Base-by-base conservation (phyloP, 2,113 vertebrate species). In the Terrapene triunguis region DNA sequence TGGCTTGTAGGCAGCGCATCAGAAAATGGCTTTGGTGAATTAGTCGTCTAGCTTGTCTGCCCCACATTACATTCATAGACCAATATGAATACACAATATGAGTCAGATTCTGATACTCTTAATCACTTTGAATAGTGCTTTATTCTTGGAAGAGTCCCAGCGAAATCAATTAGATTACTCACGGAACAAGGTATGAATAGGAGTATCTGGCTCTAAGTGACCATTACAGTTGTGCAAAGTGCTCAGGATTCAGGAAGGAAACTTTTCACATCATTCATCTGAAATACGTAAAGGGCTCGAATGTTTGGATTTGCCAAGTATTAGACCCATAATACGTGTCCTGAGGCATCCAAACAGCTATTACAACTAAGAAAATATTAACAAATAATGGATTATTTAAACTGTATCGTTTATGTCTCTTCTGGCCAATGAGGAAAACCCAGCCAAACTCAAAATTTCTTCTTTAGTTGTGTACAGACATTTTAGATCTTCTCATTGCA, bases 301-400 rank as follows among this genome's bases (percentile, higher is more conserved):
- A 8, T 22, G 38, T 72, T 76, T 35, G 85, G 85, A 93, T 65
- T 57, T 95, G 89, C 96, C 91, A 85, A 51, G 50, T 81, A 16
- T 13, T 35, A 17, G 89, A 89, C 74, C 83, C 59, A 0, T 57
- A 87, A 80, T 42, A 24, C 69, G 59, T n/a, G 1, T 89, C 87
- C 80, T 82, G 17, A 85, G 96, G 94, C 94, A 72, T 81, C 93
- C 51, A 85, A 72, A 85, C 51, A 32, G 84, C 48, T 90, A 86
- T 91, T 93, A 25, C 0, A 48, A 94, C 82, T 82, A 79, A 80
- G 92, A 84, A 98, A 96, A 95, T 95, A 96, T 93, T 96, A 98
- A 96, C 94, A 97, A 97, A 92, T 91, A 59, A n/a, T 87, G 54
- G 50, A 87, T 85, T 96, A 94, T 95, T 98, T 97, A 95, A 96